phyloP scores from a whole-genome alignment of 2,888 invertebrate genomes.

The Shargacucullia verbasci region DNA sequence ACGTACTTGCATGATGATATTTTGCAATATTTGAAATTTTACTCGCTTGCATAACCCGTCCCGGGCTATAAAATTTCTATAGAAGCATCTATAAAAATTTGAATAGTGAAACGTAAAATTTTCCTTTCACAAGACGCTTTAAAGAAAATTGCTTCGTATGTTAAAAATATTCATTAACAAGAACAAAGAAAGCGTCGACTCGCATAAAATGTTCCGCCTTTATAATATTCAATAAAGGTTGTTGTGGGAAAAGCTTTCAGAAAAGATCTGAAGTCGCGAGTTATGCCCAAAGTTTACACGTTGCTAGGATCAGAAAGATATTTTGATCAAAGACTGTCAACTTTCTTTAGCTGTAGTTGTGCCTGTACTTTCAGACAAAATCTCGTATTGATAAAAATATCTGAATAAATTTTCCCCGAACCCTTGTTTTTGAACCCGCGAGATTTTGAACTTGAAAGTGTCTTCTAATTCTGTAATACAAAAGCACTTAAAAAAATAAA shows the following conservation, averaged over 20 bases:
- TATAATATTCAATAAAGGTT: slow-evolving; percentile 11
- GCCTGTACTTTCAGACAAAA: too few species aligned
- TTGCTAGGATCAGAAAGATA: too few species aligned
- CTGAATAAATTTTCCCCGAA: too few species aligned
- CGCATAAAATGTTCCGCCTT: slow-evolving; percentile 15
- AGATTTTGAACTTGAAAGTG: too few species aligned
- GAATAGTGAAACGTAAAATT: background rate
- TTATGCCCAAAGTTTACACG: too few species aligned
- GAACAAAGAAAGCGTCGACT: slow-evolving; percentile 12
- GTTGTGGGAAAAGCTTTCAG: background rate
- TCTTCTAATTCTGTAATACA: too few species aligned
- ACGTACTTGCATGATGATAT: background rate
- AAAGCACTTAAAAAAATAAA: too few species aligned
- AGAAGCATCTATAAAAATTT: background rate
- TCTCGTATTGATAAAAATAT: too few species aligned
- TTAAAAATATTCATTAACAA: slow-evolving; percentile 12
- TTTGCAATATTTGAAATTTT: background rate
- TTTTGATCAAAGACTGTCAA: too few species aligned
- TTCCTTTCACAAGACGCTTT: background rate
- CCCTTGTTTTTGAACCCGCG: too few species aligned
- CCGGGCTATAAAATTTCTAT: background rate
- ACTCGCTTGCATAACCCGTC: background rate
- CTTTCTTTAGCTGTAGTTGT: too few species aligned
- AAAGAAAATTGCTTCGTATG: slow-evolving; percentile 1
- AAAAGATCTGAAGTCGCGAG: too few species aligned